Conservation (phyloP, 2,113 vertebrate species). For the Hippocampus abdominalis region DNA sequence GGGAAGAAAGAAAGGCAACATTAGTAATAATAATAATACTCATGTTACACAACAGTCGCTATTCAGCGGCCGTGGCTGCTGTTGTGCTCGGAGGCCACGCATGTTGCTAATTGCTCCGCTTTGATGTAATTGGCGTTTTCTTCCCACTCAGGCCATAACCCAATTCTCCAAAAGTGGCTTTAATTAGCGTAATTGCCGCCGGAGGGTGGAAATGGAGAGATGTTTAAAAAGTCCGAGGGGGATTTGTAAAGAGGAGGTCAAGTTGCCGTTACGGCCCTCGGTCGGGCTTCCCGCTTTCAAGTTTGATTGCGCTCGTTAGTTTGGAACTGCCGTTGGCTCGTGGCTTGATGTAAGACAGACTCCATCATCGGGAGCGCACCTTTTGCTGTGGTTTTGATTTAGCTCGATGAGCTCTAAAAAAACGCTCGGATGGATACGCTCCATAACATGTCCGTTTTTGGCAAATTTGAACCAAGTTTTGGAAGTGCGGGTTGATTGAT, state of each 20-base stretch:
- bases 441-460: no score
- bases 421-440: no score
- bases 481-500: no score
- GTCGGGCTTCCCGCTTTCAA: background rate
- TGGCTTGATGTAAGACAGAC: background rate
- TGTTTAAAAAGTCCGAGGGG: slow-evolving; percentile 3
- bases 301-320: background rate
- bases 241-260: background rate
- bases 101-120: slow-evolving; percentile 18
- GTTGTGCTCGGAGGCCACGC: background rate
- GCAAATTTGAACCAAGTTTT: no score
- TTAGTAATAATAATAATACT: background rate
- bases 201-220: background rate
- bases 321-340: background rate
- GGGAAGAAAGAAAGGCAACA: slow-evolving; percentile 2
- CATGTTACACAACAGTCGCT: slow-evolving; percentile 1
- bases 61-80: background rate
- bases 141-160: background rate
- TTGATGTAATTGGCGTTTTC: slow-evolving; percentile 25
- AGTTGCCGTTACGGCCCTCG: background rate
- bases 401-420: no score
- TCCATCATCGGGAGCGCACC: background rate
- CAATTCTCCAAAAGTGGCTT: slow-evolving; percentile 17
- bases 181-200: slow-evolving; percentile 17
- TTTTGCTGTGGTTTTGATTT: background rate